Evolutionary conservation across 2,113 vertebrate genomes (phyloP), one percentile per base, ranked within the genome.

Genomic region (Nerophis lumbriciformis): DNA sequence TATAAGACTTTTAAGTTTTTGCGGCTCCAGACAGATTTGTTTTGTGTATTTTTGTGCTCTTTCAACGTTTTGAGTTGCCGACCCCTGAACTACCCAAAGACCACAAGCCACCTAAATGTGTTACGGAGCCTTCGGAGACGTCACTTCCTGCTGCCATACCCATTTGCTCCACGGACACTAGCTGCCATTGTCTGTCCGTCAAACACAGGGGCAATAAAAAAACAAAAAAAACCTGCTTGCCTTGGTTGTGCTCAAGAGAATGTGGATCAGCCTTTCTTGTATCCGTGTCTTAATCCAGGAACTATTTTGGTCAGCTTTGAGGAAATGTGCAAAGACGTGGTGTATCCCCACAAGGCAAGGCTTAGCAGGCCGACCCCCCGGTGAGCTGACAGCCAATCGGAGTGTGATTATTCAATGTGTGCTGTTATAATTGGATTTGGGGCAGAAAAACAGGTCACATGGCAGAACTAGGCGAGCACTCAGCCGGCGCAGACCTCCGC

Each of bases 231-330:
- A n/a, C n/a, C n/a, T n/a, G n/a, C n/a, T n/a, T n/a, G n/a, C n/a
- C 21, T 28, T 28, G 21, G 21, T 28, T 28, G 57, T 35, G 13
- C 49, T 42, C 13, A n/a, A 63, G 52, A 48, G 52, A 53, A 56
- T 50, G n/a, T 44, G 35, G 59, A 71, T 62, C 67, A 39, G 67
- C 53, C 57, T 60, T 37, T 55, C 19, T 12, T 28, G 52, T 21
- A 53, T 21, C 59, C 60, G 63, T 16, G 61, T 61, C 69, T 56
- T 58, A 73, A 63, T 64, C 14, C 55, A 61, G 4, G 49, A 75
- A 56, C 53, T 73, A 75, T 75, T 78, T 75, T 76, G 77, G 45
- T 61, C 44, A 9, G 53, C 65, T 67, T 19, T 69, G 37, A 73
- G 69, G 64, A 65, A 64, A 53, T 49, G 60, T 56, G 66, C 59